Percentiles rank a stretch among this genome's conserved stretches.
Evolutionary conservation across 2,888 invertebrate genomes (phyloP).

Genomic region (Drosophila meridiana): DNA sequence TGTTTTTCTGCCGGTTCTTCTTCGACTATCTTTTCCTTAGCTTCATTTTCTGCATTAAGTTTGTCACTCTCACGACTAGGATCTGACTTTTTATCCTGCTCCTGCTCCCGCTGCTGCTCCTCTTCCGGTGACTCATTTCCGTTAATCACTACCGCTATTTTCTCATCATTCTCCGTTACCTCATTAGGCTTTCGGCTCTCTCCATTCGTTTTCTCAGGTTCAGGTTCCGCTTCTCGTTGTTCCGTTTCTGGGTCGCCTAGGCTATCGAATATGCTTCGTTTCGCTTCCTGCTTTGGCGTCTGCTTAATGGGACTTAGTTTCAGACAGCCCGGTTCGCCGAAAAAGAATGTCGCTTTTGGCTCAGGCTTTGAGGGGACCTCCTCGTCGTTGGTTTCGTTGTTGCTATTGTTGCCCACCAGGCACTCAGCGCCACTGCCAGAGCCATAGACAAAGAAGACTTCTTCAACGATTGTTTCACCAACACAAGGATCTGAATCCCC

Average conservation of each 20-base stretch:
- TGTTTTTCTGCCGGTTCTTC: neutral
- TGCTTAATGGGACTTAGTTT: constrained; percentile 84
- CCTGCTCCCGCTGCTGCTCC: neutral
- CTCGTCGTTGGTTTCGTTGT: constrained; percentile 54
- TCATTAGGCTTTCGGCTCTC: constrained; percentile 42
- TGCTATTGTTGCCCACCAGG: constrained; percentile 88
- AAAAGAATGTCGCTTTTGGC: constrained; percentile 84
- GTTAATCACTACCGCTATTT: constrained; percentile 14
- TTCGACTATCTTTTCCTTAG: constrained; percentile 1
- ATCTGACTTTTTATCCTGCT: neutral
- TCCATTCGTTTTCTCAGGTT: constrained; percentile 61
- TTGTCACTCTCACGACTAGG: constrained; percentile 1
- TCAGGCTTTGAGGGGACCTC: constrained; percentile 84
- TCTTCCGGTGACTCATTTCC: constrained; percentile 28
- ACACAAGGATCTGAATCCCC: constrained; percentile 73
- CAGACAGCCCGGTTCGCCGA: constrained; percentile 85
- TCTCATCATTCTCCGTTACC: neutral
- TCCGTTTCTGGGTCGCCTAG: constrained; percentile 19
- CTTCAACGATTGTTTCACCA: constrained; percentile 91
- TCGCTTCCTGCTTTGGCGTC: constrained; percentile 60
- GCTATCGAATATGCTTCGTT: constrained; percentile 70
- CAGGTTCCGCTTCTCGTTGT: constrained; percentile 9
- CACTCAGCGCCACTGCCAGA: constrained; percentile 91
- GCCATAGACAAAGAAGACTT: constrained; percentile 87
- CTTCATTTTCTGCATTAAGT: neutral